Conservation (phyloP, 2,888 invertebrate genomes). For the Pyrrhosoma nymphula region DNA sequence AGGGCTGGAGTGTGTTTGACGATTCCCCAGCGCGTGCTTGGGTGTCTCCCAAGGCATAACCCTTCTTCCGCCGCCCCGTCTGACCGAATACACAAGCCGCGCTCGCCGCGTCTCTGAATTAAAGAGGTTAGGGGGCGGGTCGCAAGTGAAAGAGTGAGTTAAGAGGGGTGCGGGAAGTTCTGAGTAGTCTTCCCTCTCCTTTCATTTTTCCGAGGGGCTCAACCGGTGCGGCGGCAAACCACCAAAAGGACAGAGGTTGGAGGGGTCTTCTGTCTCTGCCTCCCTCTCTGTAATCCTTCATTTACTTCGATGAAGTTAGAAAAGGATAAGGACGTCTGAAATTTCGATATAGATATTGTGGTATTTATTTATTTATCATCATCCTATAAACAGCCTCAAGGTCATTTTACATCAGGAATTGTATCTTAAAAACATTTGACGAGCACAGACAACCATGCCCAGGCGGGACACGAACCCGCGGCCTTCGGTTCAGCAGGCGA, state of each 20-base stretch:
- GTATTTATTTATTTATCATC: no score
- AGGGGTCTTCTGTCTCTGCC: no score
- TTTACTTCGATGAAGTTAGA: no score
- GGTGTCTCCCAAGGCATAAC: not conserved
- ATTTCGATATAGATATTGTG: no score
- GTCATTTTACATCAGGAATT: no score
- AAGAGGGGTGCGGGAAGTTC: not conserved
- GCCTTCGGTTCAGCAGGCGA: no score
- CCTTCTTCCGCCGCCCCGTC: not conserved
- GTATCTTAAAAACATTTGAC: no score
- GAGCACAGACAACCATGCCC: no score
- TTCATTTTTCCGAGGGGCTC: not conserved
- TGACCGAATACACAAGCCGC: not conserved
- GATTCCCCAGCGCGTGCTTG: not conserved
- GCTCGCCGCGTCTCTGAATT: not conserved
- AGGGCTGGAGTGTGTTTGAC: not conserved
- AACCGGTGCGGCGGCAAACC: not conserved
- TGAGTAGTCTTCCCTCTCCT: not conserved
- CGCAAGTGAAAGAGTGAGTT: not conserved
- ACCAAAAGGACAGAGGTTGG: not conserved
- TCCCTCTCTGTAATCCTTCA: no score
- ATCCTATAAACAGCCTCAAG: no score
- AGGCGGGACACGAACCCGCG: no score
- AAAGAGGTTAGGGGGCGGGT: not conserved
- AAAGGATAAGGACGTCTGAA: no score